Conservation (phyloP, 2,797 vertebrate genomes). For the Ctenopoma multispine region DNA sequence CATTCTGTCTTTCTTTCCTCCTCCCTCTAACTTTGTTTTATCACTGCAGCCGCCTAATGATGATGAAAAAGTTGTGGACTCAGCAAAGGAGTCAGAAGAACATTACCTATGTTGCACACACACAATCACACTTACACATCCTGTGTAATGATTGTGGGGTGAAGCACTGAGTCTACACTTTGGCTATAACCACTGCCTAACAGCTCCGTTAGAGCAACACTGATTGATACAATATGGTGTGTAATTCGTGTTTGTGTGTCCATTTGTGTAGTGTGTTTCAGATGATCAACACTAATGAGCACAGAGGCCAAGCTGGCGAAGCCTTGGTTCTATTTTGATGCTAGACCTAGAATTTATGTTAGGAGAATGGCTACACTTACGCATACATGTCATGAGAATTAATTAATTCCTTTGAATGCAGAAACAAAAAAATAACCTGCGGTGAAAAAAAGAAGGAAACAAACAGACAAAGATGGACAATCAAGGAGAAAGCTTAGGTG, state of each 20-base stretch:
- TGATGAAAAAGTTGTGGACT: conserved; percentile 77
- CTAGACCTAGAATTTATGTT: background rate
- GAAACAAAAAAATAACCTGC: background rate
- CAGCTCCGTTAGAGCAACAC: conserved; percentile 42
- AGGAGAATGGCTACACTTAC: background rate
- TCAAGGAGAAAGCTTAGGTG: conserved; percentile 1
- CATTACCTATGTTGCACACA: conserved; percentile 59
- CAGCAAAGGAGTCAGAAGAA: conserved; percentile 73
- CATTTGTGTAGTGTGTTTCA: conserved; percentile 16
- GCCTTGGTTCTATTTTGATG: background rate
- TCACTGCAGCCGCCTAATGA: conserved; percentile 77
- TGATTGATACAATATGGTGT: conserved; percentile 45
- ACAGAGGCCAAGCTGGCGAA: conserved; percentile 4
- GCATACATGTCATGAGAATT: conserved; percentile 4
- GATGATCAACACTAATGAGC: conserved; percentile 15
- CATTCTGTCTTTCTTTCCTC: conserved; percentile 44
- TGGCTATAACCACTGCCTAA: conserved; percentile 53
- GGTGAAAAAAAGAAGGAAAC: background rate
- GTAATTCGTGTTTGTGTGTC: conserved; percentile 40
- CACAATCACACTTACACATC: conserved; percentile 16
- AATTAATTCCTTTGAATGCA: background rate
- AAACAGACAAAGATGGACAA: background rate
- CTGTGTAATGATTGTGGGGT: conserved; percentile 45
- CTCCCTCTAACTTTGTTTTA: conserved; percentile 75
- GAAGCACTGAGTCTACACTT: conserved; percentile 47